Percentiles rank a stretch among this genome's conserved stretches.
phyloP scores from a whole-genome alignment of 2,888 invertebrate genomes.

The Lomographa bimaculata region DNA sequence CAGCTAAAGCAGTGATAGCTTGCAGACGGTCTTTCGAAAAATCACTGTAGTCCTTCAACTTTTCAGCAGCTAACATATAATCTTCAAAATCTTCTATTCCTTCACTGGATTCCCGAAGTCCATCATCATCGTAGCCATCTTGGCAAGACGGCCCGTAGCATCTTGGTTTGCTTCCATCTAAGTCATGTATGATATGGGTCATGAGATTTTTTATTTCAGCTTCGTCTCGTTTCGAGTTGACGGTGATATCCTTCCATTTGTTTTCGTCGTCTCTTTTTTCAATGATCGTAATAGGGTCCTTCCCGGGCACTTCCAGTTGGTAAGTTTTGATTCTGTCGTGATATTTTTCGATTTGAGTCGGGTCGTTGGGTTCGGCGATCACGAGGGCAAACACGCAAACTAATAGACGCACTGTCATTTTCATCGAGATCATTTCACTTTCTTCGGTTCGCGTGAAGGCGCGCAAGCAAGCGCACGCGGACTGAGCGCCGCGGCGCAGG shows the following conservation, averaged over 20 bases:
- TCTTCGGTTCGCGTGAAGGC: slow-evolving; percentile 62
- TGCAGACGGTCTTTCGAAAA: slow-evolving; percentile 66
- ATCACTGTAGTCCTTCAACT: slow-evolving; percentile 74
- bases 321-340: slow-evolving; percentile 73
- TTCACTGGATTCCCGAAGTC: slow-evolving; percentile 54
- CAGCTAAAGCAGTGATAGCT: slow-evolving; percentile 71
- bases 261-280: slow-evolving; percentile 64
- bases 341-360: slow-evolving; percentile 61
- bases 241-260: slow-evolving; percentile 48
- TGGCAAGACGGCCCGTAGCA: slow-evolving; percentile 78
- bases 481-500: slow-evolving; percentile 66
- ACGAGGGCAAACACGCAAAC: slow-evolving; percentile 56
- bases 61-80: slow-evolving; percentile 84
- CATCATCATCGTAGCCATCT: slow-evolving; percentile 55
- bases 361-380: slow-evolving; percentile 55
- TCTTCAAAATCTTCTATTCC: slow-evolving; percentile 85
- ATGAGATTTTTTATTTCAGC: slow-evolving; percentile 68
- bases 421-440: slow-evolving; percentile 71
- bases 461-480: slow-evolving; percentile 62
- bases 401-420: slow-evolving; percentile 70
- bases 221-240: slow-evolving; percentile 48
- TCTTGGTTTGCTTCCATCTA: slow-evolving; percentile 58
- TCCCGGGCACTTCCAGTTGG: slow-evolving; percentile 82
- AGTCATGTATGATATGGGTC: slow-evolving; percentile 70
- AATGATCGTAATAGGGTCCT: slow-evolving; percentile 82